Evolutionary conservation across 2,797 vertebrate species (phyloP), one percentile per base, ranked within the genome.

Genomic region (Avahi laniger): DNA sequence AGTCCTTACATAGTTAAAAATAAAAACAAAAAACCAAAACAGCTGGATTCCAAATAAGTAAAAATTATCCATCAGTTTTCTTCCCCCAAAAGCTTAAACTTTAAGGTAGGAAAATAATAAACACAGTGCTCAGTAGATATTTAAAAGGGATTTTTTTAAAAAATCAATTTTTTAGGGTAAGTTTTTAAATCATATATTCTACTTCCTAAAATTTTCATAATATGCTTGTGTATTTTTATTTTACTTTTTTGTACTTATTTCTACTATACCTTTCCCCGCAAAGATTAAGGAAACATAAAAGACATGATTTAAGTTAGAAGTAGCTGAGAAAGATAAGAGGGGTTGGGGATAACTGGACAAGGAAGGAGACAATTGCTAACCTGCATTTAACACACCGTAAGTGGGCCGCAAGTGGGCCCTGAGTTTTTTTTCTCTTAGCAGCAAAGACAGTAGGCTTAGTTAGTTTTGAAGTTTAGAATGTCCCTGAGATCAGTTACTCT

Each of bases 51-150:
- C 50, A 93, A 73, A 54, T 86, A 92, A 69, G 13, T 95, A 59
- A 94, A 86, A 54, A 57, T 46, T 35, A 13, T 91, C 43, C n/a
- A 57, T 70, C 46, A 76, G 4, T 17, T 26, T 15, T 91, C 65
- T 28, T 52, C n/a, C 30, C 14, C 28, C 41, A 50, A 50, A 22
- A 92, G 2, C 43, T 95, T 94, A 48, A 93, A 69, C 41, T 52
- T 81, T 50, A 94, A 94, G 43, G 24, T 79, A 69, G 61, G 43
- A 88, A 95, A 87, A 88, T 79, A 75, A 65, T 50, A 84, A 88
- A 89, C 70, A 17, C 35, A 75, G 26, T 35, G 35, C 69, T 92
- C 88, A 41, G 24, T 84, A 70, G 22, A 93, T 18, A 79, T 76
- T 93, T 93, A 17, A 80, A 81, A 93, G 2, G 11, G 4, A 41